Evolutionary conservation across 1,140 invertebrate genomes (phyloP).

Genomic region (Galendromus occidentalis): DNA sequence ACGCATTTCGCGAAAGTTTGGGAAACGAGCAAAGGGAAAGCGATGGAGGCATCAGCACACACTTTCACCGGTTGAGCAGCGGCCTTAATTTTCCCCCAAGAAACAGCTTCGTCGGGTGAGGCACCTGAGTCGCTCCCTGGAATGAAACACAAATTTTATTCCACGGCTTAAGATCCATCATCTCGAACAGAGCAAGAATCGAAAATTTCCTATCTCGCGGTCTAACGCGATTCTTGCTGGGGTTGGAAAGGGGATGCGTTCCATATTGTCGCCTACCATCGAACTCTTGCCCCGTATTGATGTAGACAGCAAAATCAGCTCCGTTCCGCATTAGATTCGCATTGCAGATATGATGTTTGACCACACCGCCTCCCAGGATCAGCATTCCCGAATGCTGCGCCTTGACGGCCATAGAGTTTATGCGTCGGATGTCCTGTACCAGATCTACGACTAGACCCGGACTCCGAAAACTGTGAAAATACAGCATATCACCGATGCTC

Average conservation of each 20-base stretch:
- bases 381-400: slow-evolving; percentile 84
- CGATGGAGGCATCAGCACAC: slow-evolving; percentile 79
- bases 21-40: slow-evolving; percentile 82
- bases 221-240: no score
- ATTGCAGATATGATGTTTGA: slow-evolving; percentile 99
- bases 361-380: slow-evolving; percentile 82
- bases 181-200: no score
- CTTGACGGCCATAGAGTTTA: slow-evolving; percentile 90
- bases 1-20: slow-evolving; percentile 65
- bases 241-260: no score
- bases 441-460: slow-evolving; percentile 86
- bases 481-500: slow-evolving; percentile 97
- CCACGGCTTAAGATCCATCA: no score
- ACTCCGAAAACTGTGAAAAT: slow-evolving; percentile 84
- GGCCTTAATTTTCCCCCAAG: slow-evolving; percentile 90
- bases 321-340: slow-evolving; percentile 96
- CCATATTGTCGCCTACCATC: slow-evolving; percentile 38
- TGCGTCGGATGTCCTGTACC: slow-evolving; percentile 62
- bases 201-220: no score
- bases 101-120: slow-evolving; percentile 88
- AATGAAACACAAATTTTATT: not conserved
- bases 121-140: slow-evolving; percentile 81
- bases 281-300: slow-evolving; percentile 94
- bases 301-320: slow-evolving; percentile 84
- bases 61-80: slow-evolving; percentile 81